Evolutionary conservation across 1,140 invertebrate genomes (phyloP).

Genomic region (Drosophila kikkawai): DNA sequence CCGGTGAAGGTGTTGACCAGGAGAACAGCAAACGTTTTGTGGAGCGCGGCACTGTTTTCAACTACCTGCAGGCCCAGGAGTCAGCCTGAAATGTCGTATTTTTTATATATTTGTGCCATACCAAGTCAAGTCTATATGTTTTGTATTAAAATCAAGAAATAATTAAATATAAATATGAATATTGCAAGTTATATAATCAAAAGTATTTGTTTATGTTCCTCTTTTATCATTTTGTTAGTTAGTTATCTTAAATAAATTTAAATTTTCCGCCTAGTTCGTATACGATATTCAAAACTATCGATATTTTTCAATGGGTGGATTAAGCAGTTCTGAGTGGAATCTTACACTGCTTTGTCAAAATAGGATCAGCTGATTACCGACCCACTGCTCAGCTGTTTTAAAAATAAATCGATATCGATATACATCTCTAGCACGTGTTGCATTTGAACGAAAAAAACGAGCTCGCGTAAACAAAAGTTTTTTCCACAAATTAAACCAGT

Average conservation of each 20-base stretch:
- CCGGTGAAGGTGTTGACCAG: background rate
- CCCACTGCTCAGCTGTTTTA: too few species aligned
- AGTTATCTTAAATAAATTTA: background rate
- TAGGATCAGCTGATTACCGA: too few species aligned
- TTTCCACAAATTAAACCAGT: background rate
- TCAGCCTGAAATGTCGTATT: constrained; percentile 85
- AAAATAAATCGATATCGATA: too few species aligned
- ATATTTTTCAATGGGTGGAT: background rate
- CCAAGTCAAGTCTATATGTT: constrained; percentile 4
- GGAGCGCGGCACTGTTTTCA: constrained; percentile 90
- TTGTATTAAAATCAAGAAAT: background rate
- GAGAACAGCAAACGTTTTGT: constrained; percentile 84
- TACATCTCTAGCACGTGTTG: constrained; percentile 59
- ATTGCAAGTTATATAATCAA: background rate
- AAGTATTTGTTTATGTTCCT: background rate
- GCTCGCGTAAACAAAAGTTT: constrained; percentile 15
- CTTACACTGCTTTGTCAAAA: too few species aligned
- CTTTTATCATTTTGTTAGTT: background rate
- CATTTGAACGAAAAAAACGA: constrained; percentile 11
- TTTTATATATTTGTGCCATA: constrained; percentile 18
- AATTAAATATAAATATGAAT: background rate
- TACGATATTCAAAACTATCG: background rate
- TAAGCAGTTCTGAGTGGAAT: too few species aligned
- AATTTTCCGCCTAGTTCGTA: background rate
- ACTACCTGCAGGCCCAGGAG: constrained; percentile 90